Evolutionary conservation across 2,888 invertebrate genomes (phyloP).

Genomic region (Sarcophaga subvicina): DNA sequence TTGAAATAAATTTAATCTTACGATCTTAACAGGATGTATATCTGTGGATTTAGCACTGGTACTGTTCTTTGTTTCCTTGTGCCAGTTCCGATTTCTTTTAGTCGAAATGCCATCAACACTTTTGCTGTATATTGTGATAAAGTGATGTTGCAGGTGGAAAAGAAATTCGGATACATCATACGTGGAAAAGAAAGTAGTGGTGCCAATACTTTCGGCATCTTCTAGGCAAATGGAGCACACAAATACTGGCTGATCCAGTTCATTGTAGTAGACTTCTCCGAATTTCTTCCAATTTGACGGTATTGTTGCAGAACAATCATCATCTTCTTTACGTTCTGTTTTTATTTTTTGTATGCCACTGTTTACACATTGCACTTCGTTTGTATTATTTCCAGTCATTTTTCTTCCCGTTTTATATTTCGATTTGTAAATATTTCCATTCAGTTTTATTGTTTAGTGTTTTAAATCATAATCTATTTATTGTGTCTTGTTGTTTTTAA

Average conservation of each 20-base stretch:
- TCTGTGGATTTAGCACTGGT: background rate
- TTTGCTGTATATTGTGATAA: slow-evolving; percentile 28
- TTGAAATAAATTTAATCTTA: slow-evolving; percentile 8
- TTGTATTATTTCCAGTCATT: slow-evolving; percentile 9
- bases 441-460: background rate
- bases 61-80: background rate
- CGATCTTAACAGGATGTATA: slow-evolving; percentile 4
- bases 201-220: slow-evolving; percentile 29
- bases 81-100: background rate
- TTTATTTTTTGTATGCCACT: background rate
- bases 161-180: slow-evolving; percentile 44
- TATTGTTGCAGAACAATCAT: background rate
- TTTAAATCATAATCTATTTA: background rate
- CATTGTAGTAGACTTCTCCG: slow-evolving; percentile 45
- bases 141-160: slow-evolving; percentile 47
- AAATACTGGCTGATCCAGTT: slow-evolving; percentile 9
- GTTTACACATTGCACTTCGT: background rate
- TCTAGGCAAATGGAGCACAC: slow-evolving; percentile 47
- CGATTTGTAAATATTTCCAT: background rate
- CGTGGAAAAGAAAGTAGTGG: background rate
- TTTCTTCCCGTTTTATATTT: slow-evolving; percentile 1
- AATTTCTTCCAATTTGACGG: slow-evolving; percentile 46
- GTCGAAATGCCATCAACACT: slow-evolving; percentile 23
- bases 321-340: background rate
- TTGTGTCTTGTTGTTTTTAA: background rate